A percentile compares a stretch with the other conserved stretches of the same genome.
Evolutionary conservation across 2,888 invertebrate genomes (phyloP).

Genomic region (Aleiodes alternator): DNA sequence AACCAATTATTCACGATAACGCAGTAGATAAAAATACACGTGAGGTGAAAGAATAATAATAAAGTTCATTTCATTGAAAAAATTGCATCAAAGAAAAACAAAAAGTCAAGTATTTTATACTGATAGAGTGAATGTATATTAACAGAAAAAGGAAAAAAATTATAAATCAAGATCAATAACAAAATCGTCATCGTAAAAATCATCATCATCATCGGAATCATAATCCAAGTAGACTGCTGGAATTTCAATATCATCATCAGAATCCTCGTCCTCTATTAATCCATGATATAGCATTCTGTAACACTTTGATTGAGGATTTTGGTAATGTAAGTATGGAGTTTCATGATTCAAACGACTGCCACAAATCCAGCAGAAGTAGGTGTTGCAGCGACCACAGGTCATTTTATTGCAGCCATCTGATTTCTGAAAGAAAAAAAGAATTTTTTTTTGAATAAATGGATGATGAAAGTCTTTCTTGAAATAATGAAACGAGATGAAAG

Average conservation of each 20-base stretch:
- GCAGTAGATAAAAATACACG: not conserved
- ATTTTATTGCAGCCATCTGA: slow-evolving; percentile 84
- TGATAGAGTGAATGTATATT: slow-evolving; percentile 10
- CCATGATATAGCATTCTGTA: slow-evolving; percentile 77
- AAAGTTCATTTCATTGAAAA: not conserved
- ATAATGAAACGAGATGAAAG: no score
- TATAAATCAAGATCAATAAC: slow-evolving; percentile 52
- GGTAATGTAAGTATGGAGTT: slow-evolving; percentile 80
- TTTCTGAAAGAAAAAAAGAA: slow-evolving; percentile 75
- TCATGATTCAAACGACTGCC: slow-evolving; percentile 72
- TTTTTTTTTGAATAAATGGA: no score
- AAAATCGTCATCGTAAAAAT: slow-evolving; percentile 55
- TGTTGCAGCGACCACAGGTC: slow-evolving; percentile 80
- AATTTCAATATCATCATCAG: slow-evolving; percentile 61
- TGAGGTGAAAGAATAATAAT: not conserved
- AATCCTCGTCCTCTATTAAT: slow-evolving; percentile 64
- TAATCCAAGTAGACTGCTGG: slow-evolving; percentile 54
- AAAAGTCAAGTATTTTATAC: not conserved
- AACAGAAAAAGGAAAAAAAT: slow-evolving; percentile 1
- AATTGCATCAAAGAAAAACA: no score
- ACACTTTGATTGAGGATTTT: slow-evolving; percentile 75
- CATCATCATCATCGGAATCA: slow-evolving; percentile 55
- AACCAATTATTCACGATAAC: not conserved
- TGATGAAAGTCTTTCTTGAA: no score
- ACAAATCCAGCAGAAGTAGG: slow-evolving; percentile 82